Conservation (phyloP, 1,140 invertebrate species). For the Brachionus manjavacas region DNA sequence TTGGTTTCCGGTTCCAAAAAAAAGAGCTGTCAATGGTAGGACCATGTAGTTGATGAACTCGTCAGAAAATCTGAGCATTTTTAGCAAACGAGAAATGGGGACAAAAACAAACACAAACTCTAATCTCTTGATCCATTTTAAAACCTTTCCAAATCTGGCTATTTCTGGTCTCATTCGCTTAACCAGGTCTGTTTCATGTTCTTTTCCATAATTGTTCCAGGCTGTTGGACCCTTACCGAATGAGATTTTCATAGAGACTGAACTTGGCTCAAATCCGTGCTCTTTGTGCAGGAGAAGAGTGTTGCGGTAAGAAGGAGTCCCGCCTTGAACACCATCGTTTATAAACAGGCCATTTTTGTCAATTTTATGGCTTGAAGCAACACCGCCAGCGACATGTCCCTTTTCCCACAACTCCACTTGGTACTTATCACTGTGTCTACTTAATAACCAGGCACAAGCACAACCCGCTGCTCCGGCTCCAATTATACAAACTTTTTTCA, state of each 20-base stretch:
- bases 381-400: conserved; percentile 46
- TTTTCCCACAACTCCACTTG: conserved; percentile 50
- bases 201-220: conserved; percentile 49
- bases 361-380: conserved; percentile 46
- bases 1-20: conserved; percentile 51
- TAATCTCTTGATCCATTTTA: conserved; percentile 48
- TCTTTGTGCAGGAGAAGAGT: conserved; percentile 47
- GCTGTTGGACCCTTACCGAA: conserved; percentile 49
- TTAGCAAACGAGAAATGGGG: conserved; percentile 48
- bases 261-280: conserved; percentile 46
- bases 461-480: conserved; percentile 49
- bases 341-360: conserved; percentile 45
- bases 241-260: conserved; percentile 49
- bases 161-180: conserved; percentile 46
- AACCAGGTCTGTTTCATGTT: conserved; percentile 45
- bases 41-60: conserved; percentile 50
- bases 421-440: conserved; percentile 47
- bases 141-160: conserved; percentile 46
- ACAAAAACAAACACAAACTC: conserved; percentile 49
- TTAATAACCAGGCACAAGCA: conserved; percentile 46
- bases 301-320: conserved; percentile 48
- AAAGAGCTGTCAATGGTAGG: conserved; percentile 50
- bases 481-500: conserved; percentile 46
- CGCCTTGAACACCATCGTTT: conserved; percentile 51
- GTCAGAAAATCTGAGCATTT: conserved; percentile 48